phyloP scores from a whole-genome alignment of 53 echinoderm and acorn worm species.

The Glandiceps talaboti region DNA sequence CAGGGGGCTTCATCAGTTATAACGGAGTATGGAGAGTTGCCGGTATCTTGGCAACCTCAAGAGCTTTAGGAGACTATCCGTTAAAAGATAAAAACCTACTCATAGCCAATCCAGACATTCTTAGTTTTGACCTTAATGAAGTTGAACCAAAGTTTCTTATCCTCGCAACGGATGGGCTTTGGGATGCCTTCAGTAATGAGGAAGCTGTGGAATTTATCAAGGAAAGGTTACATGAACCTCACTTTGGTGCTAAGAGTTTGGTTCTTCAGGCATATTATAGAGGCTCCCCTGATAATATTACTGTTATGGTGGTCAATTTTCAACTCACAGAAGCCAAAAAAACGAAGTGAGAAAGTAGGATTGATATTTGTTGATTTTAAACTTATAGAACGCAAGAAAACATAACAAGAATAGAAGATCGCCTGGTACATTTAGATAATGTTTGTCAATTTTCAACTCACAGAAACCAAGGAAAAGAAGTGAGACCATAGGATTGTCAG shows the following conservation, averaged over 20 bases:
- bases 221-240: conserved; percentile 65
- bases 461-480: too few relatives aligned
- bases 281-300: conserved; percentile 85
- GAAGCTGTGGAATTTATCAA: conserved; percentile 85
- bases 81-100: conserved; percentile 75
- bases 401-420: too few relatives aligned
- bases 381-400: too few relatives aligned
- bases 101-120: conserved; percentile 82
- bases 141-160: conserved; percentile 71
- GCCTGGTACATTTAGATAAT: too few relatives aligned
- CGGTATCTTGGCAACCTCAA: conserved; percentile 87
- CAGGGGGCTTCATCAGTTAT: conserved; percentile 89
- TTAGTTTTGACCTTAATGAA: conserved; percentile 49
- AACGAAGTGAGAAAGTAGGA: not conserved
- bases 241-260: conserved; percentile 79
- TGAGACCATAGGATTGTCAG: too few relatives aligned
- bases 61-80: conserved; percentile 92
- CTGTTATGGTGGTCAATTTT: conserved; percentile 83
- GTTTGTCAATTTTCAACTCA: too few relatives aligned
- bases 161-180: conserved; percentile 88
- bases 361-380: too few relatives aligned
- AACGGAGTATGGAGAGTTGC: conserved; percentile 95
- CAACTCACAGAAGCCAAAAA: not conserved
- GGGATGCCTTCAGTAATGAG: conserved; percentile 92
- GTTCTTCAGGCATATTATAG: conserved; percentile 78